Evolutionary conservation across 2,888 invertebrate species (phyloP).

Genomic region (Stenurella melanura): DNA sequence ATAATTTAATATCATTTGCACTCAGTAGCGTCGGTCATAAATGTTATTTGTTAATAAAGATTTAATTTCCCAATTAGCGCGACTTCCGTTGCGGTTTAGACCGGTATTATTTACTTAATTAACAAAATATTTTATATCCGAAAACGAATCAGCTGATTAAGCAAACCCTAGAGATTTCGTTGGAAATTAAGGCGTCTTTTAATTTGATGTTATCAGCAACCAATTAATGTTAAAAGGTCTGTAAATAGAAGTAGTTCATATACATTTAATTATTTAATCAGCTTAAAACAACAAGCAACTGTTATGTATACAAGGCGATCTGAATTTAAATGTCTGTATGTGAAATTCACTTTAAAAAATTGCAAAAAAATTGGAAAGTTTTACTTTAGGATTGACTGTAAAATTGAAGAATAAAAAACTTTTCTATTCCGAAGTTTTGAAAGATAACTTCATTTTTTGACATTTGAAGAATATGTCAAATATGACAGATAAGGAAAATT

Average conservation of each 20-base stretch:
- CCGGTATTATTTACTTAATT: background rate
- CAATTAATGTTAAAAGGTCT: background rate
- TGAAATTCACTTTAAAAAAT: no score
- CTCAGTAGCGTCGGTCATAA: slow-evolving; percentile 6
- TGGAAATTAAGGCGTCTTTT: background rate
- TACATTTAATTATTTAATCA: background rate
- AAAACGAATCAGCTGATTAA: background rate
- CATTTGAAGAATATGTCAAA: no score
- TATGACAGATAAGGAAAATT: no score
- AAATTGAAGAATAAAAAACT: no score
- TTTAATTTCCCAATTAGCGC: background rate
- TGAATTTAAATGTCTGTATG: background rate
- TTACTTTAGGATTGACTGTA: no score
- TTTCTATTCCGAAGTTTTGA: no score
- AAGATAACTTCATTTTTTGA: no score
- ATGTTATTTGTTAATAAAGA: background rate
- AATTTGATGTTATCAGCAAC: background rate
- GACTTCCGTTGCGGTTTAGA: background rate
- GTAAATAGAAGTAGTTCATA: background rate
- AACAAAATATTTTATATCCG: slow-evolving; percentile 1
- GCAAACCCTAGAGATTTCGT: slow-evolving; percentile 1
- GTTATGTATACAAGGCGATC: background rate
- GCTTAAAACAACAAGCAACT: background rate
- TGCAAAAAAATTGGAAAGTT: no score
- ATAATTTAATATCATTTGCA: slow-evolving; percentile 23